phyloP scores from a whole-genome alignment of 35 echinoderm and acorn worm species.

The Apostichopus parvimensis region DNA sequence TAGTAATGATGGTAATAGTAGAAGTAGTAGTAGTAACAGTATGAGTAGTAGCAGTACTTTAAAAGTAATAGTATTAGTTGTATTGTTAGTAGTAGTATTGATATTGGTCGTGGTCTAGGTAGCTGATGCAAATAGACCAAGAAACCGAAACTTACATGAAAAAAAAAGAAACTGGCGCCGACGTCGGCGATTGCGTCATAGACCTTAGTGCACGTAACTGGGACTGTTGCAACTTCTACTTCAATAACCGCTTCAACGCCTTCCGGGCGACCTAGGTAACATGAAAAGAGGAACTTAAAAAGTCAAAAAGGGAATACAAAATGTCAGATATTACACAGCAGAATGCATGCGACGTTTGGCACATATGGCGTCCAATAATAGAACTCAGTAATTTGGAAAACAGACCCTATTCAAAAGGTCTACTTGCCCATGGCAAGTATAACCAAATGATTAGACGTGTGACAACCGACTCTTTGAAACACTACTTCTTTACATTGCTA shows the following conservation, averaged over 20 bases:
- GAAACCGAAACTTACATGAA: constrained; percentile 5
- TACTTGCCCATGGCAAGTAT: too few species aligned
- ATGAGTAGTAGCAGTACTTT: neutral
- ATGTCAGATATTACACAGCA: too few species aligned
- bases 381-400: too few species aligned
- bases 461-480: too few species aligned
- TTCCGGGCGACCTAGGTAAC: neutral
- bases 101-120: neutral
- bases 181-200: constrained; percentile 7
- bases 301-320: too few species aligned
- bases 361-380: too few species aligned
- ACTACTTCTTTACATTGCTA: too few species aligned
- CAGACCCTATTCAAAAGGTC: too few species aligned
- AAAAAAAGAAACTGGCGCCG: neutral
- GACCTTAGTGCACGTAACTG: neutral
- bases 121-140: neutral
- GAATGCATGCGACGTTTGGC: too few species aligned
- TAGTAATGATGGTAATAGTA: neutral
- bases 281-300: neutral
- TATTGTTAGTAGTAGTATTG: neutral
- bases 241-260: neutral
- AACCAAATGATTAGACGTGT: too few species aligned
- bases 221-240: neutral
- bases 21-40: neutral
- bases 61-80: neutral